Evolutionary conservation across 1,140 invertebrate genomes (phyloP).

Genomic region (Drosophila carrolli): DNA sequence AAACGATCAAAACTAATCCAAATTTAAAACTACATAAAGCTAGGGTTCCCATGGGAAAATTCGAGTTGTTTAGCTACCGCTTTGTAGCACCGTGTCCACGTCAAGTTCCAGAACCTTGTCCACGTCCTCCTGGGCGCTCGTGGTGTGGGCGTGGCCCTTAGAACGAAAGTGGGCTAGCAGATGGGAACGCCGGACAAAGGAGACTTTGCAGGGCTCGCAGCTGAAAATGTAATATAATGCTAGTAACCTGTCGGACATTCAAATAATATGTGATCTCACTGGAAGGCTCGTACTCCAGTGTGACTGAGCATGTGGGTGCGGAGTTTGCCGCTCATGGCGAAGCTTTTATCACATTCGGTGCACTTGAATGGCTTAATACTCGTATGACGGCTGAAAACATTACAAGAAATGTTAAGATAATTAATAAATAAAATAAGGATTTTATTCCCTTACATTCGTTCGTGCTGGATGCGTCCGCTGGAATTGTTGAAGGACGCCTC

Average conservation of each 20-base stretch:
- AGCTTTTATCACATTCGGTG: slow-evolving; percentile 98
- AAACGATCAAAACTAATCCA: too few species aligned
- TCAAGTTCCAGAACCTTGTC: slow-evolving; percentile 38
- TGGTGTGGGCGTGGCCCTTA: slow-evolving; percentile 50
- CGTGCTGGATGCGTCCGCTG: slow-evolving; percentile 62
- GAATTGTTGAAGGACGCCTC: slow-evolving; percentile 55
- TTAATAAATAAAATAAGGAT: neutral
- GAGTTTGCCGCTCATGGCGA: slow-evolving; percentile 99
- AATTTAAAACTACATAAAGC: too few species aligned
- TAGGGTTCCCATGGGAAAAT: too few species aligned
- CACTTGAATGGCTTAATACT: slow-evolving; percentile 97
- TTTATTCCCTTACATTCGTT: slow-evolving; percentile 42
- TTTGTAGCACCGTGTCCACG: slow-evolving; percentile 40
- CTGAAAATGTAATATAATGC: slow-evolving; percentile 12
- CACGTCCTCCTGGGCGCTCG: slow-evolving; percentile 2
- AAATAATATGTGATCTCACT: slow-evolving; percentile 31
- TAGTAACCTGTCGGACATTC: too few species aligned
- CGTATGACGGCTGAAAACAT: slow-evolving; percentile 51
- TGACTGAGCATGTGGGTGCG: slow-evolving; percentile 99
- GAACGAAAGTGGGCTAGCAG: slow-evolving; percentile 55
- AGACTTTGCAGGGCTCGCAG: slow-evolving; percentile 64
- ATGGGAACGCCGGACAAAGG: slow-evolving; percentile 62
- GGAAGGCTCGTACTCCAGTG: slow-evolving; percentile 89
- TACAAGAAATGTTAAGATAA: neutral
- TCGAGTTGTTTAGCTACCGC: neutral